These are phyloP conservation scores for Lophius piscatorius DNA, from an alignment of 2,113 vertebrate genomes.

Conservation along the genomic window DNA sequence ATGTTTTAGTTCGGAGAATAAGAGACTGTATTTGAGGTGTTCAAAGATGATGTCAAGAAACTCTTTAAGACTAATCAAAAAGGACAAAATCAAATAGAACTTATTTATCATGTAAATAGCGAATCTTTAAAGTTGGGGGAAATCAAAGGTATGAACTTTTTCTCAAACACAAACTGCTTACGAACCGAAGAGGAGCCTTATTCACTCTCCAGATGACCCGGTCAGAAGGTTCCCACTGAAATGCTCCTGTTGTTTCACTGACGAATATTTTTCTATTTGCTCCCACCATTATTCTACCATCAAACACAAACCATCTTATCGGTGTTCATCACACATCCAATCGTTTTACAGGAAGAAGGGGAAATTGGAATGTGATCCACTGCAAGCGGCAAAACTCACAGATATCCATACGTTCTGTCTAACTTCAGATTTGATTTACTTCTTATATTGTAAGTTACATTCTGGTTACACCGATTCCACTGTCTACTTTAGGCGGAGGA, in stretches of 20 bases:
- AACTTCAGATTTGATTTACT: constrained; percentile 24
- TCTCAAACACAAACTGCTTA: constrained; percentile 72
- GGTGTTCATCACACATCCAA: constrained; percentile 38
- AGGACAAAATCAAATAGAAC: constrained; percentile 69
- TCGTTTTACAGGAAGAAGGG: constrained; percentile 38
- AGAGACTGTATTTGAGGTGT: constrained; percentile 56
- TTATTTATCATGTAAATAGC: constrained; percentile 84
- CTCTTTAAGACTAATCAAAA: constrained; percentile 68
- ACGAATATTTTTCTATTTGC: constrained; percentile 84
- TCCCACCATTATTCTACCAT: constrained; percentile 56
- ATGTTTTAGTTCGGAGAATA: constrained; percentile 42
- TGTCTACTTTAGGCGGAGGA: constrained; percentile 11
- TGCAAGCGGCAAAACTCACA: constrained; percentile 40
- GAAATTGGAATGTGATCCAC: constrained; percentile 40
- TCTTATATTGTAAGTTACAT: constrained; percentile 34
- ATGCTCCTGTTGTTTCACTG: constrained; percentile 75
- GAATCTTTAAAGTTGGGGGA: constrained; percentile 65
- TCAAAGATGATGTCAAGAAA: constrained; percentile 77
- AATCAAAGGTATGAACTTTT: constrained; percentile 73
- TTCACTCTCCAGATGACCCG: constrained; percentile 55
- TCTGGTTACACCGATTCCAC: constrained; percentile 12
- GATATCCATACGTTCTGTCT: constrained; percentile 41
- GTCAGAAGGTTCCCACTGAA: constrained; percentile 51
- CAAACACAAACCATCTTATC: constrained; percentile 38
- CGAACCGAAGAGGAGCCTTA: constrained; percentile 78